Evolutionary conservation across 2,888 invertebrate species (phyloP).

Genomic region (Conops quadrifasciatus): DNA sequence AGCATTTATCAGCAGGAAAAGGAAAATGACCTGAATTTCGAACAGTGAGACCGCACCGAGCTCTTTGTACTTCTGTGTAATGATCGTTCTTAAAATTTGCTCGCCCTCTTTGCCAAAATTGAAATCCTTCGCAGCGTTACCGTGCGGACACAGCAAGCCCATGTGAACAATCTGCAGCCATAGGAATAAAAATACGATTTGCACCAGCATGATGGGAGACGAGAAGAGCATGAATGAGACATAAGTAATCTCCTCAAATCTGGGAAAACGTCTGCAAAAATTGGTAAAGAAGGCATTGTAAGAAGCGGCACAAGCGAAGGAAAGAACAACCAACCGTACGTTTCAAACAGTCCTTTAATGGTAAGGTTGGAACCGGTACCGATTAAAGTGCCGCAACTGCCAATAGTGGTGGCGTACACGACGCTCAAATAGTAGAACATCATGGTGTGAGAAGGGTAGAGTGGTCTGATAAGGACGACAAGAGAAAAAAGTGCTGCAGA

Average conservation of each 20-base stretch:
- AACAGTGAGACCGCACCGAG: conserved; percentile 82
- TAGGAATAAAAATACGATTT: conserved; percentile 38
- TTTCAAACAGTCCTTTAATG: conserved; percentile 76
- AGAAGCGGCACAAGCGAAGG: too few relatives aligned
- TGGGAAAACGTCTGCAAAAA: conserved; percentile 43
- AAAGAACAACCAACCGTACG: too few relatives aligned
- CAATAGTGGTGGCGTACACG: conserved; percentile 78
- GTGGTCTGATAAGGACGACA: conserved; percentile 18
- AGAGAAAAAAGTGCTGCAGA: neutral
- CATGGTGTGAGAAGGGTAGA: conserved; percentile 72
- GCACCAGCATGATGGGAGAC: conserved; percentile 39
- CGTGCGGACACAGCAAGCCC: conserved; percentile 63
- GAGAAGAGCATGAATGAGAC: conserved; percentile 41
- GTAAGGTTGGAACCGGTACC: conserved; percentile 80
- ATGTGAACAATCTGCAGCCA: conserved; percentile 43
- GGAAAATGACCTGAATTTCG: conserved; percentile 72
- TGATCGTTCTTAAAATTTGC: conserved; percentile 69
- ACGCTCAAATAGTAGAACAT: conserved; percentile 77
- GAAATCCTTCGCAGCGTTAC: conserved; percentile 67
- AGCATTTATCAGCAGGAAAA: conserved; percentile 78
- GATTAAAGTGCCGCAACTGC: conserved; percentile 75
- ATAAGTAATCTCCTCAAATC: conserved; percentile 40
- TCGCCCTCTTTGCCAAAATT: conserved; percentile 68
- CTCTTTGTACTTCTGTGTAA: conserved; percentile 66
- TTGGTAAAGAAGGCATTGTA: neutral